A percentile compares a stretch with the other conserved stretches of the same genome.
These are phyloP conservation scores for Temnothorax ravouxi DNA, from an alignment of 2,888 invertebrate genomes.

Conservation along the genomic window DNA sequence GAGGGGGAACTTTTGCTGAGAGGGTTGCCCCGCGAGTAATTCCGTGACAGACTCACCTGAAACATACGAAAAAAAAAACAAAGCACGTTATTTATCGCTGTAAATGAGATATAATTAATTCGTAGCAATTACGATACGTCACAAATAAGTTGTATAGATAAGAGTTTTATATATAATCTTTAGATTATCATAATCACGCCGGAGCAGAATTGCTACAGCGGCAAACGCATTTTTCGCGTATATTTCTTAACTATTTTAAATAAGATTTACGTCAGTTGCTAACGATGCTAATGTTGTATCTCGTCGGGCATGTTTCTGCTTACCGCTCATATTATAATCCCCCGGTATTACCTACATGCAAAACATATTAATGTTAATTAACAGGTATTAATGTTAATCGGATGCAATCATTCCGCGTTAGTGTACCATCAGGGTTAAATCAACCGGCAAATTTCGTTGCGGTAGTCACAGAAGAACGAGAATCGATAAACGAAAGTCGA, in stretches of 20 bases:
- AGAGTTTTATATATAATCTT: background rate
- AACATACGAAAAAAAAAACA: conserved; percentile 28
- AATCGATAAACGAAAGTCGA: conserved; percentile 35
- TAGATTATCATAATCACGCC: background rate
- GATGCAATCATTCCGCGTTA: conserved; percentile 46
- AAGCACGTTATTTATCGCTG: conserved; percentile 23
- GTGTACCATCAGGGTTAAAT: conserved; percentile 42
- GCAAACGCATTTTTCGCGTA: background rate
- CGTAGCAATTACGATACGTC: background rate
- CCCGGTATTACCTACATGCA: conserved; percentile 47
- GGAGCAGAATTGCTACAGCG: background rate
- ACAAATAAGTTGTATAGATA: background rate
- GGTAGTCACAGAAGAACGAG: conserved; percentile 21
- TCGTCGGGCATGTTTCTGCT: conserved; percentile 1
- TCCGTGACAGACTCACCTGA: conserved; percentile 38
- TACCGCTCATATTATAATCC: conserved; percentile 37
- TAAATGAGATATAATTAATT: background rate
- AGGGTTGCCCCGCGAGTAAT: background rate
- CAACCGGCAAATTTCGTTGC: conserved; percentile 32
- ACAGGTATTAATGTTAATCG: conserved; percentile 54
- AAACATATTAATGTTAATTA: conserved; percentile 59
- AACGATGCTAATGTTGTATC: conserved; percentile 12
- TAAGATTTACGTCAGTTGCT: conserved; percentile 35
- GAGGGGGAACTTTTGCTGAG: background rate
- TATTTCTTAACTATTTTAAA: conserved; percentile 35